Conservation (phyloP, 2,113 vertebrate genomes). For the Nerophis lumbriciformis region DNA sequence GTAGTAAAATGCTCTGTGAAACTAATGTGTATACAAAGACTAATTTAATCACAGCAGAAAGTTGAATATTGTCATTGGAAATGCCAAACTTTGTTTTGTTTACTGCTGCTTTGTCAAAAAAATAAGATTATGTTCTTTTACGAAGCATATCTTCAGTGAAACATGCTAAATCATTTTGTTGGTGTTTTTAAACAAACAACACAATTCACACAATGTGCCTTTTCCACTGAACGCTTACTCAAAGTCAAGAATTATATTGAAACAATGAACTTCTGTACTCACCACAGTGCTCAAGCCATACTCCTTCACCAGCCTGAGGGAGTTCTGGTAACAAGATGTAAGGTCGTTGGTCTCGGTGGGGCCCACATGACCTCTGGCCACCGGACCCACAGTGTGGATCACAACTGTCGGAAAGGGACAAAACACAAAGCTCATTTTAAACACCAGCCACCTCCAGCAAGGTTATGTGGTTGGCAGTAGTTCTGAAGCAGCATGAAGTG, state of each 20-base stretch:
- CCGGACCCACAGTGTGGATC: conserved; percentile 94
- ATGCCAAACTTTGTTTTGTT: conserved; percentile 31
- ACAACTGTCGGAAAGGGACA: conserved; percentile 77
- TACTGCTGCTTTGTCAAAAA: conserved; percentile 46
- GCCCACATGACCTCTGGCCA: conserved; percentile 87
- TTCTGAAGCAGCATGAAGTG: conserved; percentile 1
- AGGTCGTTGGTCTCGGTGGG: conserved; percentile 83
- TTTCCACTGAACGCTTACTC: conserved; percentile 33
- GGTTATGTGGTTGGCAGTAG: conserved; percentile 21
- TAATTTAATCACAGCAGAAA: background rate
- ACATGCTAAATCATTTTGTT: conserved; percentile 51
- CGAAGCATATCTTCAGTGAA: conserved; percentile 49
- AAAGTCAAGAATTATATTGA: conserved; percentile 7
- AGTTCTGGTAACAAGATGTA: conserved; percentile 89
- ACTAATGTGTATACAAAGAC: too few species aligned
- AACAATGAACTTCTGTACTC: conserved; percentile 63
- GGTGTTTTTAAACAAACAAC: conserved; percentile 21
- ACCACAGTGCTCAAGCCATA: conserved; percentile 86
- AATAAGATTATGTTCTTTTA: conserved; percentile 54
- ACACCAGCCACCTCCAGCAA: conserved; percentile 15
- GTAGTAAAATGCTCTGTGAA: too few species aligned
- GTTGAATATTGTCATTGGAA: background rate
- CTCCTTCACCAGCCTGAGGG: conserved; percentile 86
- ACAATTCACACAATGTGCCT: conserved; percentile 26
- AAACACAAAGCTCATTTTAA: conserved; percentile 38